These are phyloP conservation scores for Tragopan temminckii DNA, from an alignment of 2,797 vertebrate genomes.

Conservation along the genomic window DNA sequence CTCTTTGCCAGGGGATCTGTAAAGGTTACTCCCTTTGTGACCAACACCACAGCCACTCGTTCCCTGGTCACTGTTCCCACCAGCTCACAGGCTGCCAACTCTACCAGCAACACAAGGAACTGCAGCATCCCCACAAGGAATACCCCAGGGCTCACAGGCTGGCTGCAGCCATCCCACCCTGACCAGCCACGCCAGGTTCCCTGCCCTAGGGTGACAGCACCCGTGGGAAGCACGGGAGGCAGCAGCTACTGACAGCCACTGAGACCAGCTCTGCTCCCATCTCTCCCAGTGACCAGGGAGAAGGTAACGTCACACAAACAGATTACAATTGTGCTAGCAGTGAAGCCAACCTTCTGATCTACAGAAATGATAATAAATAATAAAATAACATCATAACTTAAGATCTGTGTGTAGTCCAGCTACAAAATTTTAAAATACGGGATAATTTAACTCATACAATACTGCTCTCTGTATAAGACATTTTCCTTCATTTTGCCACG, in stretches of 20 bases:
- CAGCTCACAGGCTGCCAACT: not conserved
- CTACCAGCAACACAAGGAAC: accelerated
- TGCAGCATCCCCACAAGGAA: not conserved
- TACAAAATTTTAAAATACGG: constrained; percentile 88
- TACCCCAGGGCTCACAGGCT: not conserved
- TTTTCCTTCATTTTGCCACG: constrained; percentile 85
- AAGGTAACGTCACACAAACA: constrained; percentile 50
- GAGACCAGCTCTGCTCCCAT: constrained; percentile 34
- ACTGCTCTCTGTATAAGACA: constrained; percentile 85
- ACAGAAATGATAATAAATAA: constrained; percentile 86
- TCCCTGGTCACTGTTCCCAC: not conserved
- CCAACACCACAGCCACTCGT: not conserved
- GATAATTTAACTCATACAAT: constrained; percentile 88
- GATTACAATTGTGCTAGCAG: constrained; percentile 78
- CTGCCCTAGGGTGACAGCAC: not conserved
- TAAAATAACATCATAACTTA: constrained; percentile 93
- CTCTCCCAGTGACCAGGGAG: not conserved
- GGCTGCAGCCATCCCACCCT: not conserved
- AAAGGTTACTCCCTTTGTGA: not conserved
- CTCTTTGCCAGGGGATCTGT: not conserved
- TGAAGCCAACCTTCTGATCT: constrained; percentile 87
- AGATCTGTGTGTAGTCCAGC: constrained; percentile 96
- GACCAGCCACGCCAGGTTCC: not conserved
- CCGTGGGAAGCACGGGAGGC: not conserved
- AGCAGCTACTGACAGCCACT: constrained; percentile 1